Base-by-base conservation (phyloP, 2,113 vertebrate genomes). In the Bettongia penicillata region DNA sequence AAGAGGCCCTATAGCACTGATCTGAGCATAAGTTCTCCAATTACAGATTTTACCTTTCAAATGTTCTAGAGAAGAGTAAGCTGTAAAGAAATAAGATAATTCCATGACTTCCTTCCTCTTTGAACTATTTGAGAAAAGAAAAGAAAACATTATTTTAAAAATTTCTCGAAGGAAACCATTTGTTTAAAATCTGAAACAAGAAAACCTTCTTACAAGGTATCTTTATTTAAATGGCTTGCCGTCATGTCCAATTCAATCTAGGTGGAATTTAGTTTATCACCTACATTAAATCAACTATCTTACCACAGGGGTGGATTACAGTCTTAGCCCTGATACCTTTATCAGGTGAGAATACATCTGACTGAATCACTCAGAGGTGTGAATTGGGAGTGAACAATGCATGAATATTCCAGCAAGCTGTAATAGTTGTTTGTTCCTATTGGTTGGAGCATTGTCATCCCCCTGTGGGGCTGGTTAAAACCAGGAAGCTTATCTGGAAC, bases 1-100 rank as follows among this genome's bases (percentile, higher is more conserved):
- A 19, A 10, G 43, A 52, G 49, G 51, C 28, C 25, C 89, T 53
- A 26, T 25, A 93, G 61, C 31, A 91, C 51, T 93, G 28, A 26
- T 7, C 23, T 2, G 0, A 8, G 8, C 14, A n/a, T 14, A 10
- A 84, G n/a, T 84, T 84, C 7, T 84, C 68, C 23, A 24, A 19
- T 43, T 91, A n/a, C 89, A 47, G 57, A 53, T 37, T 25, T 61
- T 98, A 99, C 99, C 99, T 99, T 97, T 98, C 96, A 51, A 99
- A 96, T 0, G 99, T 99, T 89, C 99, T 98, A 49, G 99, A 99
- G 97, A 99, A 98, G 97, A 99, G 97, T 37, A 99, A 98, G 95
- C 99, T 99, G 96, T 99, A 99, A 1, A 99, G 98, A 97, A 99
- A 99, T 0, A 99, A 98, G 97, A 99, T 99, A 95, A 99, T 98